phyloP scores from a whole-genome alignment of 2,888 invertebrate species.

The Morpho deidamia region DNA sequence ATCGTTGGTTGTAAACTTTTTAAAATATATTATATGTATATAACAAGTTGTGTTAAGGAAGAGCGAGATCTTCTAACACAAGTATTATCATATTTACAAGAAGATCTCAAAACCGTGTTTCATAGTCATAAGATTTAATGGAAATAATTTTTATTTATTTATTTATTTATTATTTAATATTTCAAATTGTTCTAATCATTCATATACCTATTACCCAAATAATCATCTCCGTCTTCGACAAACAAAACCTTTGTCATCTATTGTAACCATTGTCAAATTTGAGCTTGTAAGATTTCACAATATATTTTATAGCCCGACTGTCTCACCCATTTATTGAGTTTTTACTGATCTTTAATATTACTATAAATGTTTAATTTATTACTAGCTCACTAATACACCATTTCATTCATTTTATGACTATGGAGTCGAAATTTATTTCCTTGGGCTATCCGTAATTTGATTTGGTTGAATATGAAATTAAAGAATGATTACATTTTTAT shows the following conservation, averaged over 20 bases:
- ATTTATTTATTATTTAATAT: too few relatives aligned
- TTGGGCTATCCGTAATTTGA: slow-evolving; percentile 57
- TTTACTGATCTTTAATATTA: slow-evolving; percentile 67
- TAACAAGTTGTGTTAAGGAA: too few relatives aligned
- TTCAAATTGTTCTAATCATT: too few relatives aligned
- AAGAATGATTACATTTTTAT: slow-evolving; percentile 52
- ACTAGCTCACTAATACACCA: slow-evolving; percentile 58
- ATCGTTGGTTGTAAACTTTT: too few relatives aligned
- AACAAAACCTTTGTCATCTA: slow-evolving; percentile 8
- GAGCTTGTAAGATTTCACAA: slow-evolving; percentile 43
- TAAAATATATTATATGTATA: too few relatives aligned
- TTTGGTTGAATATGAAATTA: slow-evolving; percentile 60
- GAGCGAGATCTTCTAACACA: too few relatives aligned
- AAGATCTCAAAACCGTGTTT: too few relatives aligned
- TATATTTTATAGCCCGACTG: slow-evolving; percentile 38
- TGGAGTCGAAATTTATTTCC: slow-evolving; percentile 57
- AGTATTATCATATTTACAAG: too few relatives aligned
- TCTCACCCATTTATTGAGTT: slow-evolving; percentile 55
- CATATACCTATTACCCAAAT: too few relatives aligned
- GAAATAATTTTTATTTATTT: not conserved
- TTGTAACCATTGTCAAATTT: slow-evolving; percentile 18
- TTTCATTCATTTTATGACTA: slow-evolving; percentile 65
- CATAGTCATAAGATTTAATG: too few relatives aligned
- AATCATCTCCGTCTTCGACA: not conserved
- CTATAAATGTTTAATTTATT: slow-evolving; percentile 71